A percentile compares a stretch with the other conserved stretches of the same genome.
Evolutionary conservation across 2,797 vertebrate genomes (phyloP).

Genomic region (Ctenosaura bakeri): DNA sequence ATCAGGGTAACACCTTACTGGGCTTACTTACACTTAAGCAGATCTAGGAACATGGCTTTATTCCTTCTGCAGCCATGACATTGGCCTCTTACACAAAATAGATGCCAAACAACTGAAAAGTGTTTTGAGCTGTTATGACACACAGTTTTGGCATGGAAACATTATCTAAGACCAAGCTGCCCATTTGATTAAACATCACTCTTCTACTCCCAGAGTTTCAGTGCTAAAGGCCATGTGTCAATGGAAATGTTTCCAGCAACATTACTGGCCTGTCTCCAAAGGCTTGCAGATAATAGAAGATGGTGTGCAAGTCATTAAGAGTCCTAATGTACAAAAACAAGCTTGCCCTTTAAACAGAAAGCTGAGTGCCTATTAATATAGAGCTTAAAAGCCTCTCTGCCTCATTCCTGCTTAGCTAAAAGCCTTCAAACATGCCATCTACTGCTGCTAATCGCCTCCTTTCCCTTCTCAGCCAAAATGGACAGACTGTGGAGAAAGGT

Average conservation of each 20-base stretch:
- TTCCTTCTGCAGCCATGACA: background rate
- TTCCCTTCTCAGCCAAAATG: background rate
- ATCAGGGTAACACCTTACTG: too few species aligned
- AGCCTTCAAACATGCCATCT: background rate
- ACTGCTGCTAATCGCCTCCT: too few species aligned
- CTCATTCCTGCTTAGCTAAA: background rate
- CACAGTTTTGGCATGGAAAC: background rate
- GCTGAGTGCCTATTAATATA: slow-evolving; percentile 21
- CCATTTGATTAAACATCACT: background rate
- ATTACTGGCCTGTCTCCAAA: slow-evolving; percentile 15
- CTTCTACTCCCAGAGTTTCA: background rate
- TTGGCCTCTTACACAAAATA: background rate
- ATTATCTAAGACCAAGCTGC: background rate
- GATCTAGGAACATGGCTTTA: background rate
- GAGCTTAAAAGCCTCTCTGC: background rate
- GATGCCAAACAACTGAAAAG: background rate
- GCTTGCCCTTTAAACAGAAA: slow-evolving; percentile 1
- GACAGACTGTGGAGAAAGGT: background rate
- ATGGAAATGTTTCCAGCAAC: slow-evolving; percentile 6
- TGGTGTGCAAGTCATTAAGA: slow-evolving; percentile 12
- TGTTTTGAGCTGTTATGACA: background rate
- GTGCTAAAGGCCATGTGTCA: background rate
- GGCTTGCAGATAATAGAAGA: background rate
- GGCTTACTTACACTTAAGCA: background rate
- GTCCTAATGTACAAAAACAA: background rate